Evolutionary conservation across 2,113 vertebrate species (phyloP).

Genomic region (Corydoras maculifer): DNA sequence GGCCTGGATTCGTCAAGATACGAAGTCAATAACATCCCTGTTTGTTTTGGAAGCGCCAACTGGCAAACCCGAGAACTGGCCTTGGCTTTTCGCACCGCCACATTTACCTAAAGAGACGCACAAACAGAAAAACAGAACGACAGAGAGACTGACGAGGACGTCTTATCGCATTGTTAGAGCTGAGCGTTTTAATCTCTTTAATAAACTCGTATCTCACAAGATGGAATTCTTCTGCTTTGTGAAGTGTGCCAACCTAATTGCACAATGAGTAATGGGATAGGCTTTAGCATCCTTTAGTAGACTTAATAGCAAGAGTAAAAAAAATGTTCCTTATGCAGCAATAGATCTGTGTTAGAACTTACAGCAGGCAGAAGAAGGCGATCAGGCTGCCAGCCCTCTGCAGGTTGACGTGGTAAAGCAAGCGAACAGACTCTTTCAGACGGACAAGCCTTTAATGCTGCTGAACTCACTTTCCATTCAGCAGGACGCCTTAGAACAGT

Average conservation of each 20-base stretch:
- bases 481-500: constrained; percentile 47
- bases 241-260: too few relatives aligned
- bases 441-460: constrained; percentile 51
- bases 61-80: constrained; percentile 49
- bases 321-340: too few relatives aligned
- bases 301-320: too few relatives aligned
- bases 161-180: too few relatives aligned
- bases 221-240: too few relatives aligned
- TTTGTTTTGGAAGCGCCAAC: constrained; percentile 51
- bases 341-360: constrained; percentile 32
- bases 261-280: too few relatives aligned
- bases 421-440: constrained; percentile 52
- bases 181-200: too few relatives aligned
- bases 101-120: constrained; percentile 42
- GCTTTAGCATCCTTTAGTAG: too few relatives aligned
- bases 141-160: neutral
- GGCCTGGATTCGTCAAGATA: constrained; percentile 6
- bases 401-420: constrained; percentile 48
- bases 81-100: constrained; percentile 38
- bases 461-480: constrained; percentile 52
- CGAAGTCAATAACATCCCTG: neutral
- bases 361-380: constrained; percentile 46
- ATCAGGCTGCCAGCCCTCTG: constrained; percentile 51
- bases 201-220: too few relatives aligned
- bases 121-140: neutral